Conservation (phyloP, 2,888 invertebrate species). For the Phortica okadai region DNA sequence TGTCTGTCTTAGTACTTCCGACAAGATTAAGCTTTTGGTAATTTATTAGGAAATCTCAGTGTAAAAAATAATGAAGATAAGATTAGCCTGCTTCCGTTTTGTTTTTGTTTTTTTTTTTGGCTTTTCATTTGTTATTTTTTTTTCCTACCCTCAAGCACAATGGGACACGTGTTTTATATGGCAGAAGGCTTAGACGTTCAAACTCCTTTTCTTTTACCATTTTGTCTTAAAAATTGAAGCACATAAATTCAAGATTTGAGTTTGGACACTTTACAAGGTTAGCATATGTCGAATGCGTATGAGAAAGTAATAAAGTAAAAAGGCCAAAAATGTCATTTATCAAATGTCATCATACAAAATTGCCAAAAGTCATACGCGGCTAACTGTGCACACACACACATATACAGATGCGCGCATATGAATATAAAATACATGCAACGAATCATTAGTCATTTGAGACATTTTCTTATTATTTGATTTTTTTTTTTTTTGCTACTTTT, state of each 20-base stretch:
- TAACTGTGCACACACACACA: not conserved
- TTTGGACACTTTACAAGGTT: constrained; percentile 21
- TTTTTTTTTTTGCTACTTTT: not conserved
- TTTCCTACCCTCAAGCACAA: not conserved
- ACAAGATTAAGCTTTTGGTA: constrained; percentile 26
- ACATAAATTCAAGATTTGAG: not conserved
- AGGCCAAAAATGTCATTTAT: constrained; percentile 21
- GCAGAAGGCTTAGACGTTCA: not conserved
- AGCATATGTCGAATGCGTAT: constrained; percentile 15
- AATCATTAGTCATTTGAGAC: constrained; percentile 65
- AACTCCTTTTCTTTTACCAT: not conserved
- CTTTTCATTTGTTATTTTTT: constrained; percentile 2
- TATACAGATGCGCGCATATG: constrained; percentile 25
- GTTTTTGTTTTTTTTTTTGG: not conserved
- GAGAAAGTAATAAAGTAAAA: not conserved
- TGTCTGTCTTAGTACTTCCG: not conserved
- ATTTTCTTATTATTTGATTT: constrained; percentile 45
- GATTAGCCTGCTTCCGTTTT: not conserved
- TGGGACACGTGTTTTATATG: not conserved
- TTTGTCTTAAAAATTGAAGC: too few relatives aligned
- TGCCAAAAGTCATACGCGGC: constrained; percentile 10
- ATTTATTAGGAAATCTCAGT: constrained; percentile 23
- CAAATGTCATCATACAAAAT: constrained; percentile 32
- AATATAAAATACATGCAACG: constrained; percentile 24
- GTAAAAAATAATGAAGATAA: constrained; percentile 19